Evolutionary conservation across 2,888 invertebrate genomes (phyloP), one percentile per base, ranked within the genome.

Genomic region (Lithosia quadra): DNA sequence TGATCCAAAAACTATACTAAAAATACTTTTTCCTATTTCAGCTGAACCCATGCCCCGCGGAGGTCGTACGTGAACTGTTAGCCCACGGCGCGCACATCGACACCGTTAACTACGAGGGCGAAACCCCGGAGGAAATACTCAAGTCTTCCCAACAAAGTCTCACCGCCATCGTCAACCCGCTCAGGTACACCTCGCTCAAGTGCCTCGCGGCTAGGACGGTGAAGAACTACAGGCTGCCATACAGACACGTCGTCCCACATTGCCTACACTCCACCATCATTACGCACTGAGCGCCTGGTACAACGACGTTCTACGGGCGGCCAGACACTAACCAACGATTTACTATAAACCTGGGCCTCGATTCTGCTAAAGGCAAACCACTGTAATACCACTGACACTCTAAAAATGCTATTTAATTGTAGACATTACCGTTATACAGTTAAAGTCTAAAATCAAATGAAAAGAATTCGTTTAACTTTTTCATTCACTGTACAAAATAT

Each of bases 151-250:
- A 95, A 65, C 97, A 97, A 84, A 94, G 93, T 75, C 93, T 97
- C 66, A 95, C 96, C 76, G 93, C 97, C 81, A 95, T 97, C 76
- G 96, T 98, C 59, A 97, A 97, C 91, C 97, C 97, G 10, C 95
- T 98, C 62, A 96, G 96, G 76, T 97, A 97, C 90, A 97, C 97
- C 60, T 96, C 97, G 71, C 96, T 99, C 78, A 97, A 97, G 85
- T 99, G 99, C 90, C 96, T 98, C 71, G 98, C 99, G 18, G 98
- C 99, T 15, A 96, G 97, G 77, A 97, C 97, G 7, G 97, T 99
- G 68, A 96, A 96, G 87, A 96, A 96, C 89, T 96, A 97, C 89
- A 93, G 95, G 79, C 96, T 97, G 69, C 96, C 96, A 0, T 97
- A 97, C 89, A 92, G 95, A 68, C 95, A 95, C 68, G 89, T 91